These are phyloP conservation scores for Ricordea florida DNA, from an alignment of 92 coral and sea anemone genomes.

Conservation along the genomic window DNA sequence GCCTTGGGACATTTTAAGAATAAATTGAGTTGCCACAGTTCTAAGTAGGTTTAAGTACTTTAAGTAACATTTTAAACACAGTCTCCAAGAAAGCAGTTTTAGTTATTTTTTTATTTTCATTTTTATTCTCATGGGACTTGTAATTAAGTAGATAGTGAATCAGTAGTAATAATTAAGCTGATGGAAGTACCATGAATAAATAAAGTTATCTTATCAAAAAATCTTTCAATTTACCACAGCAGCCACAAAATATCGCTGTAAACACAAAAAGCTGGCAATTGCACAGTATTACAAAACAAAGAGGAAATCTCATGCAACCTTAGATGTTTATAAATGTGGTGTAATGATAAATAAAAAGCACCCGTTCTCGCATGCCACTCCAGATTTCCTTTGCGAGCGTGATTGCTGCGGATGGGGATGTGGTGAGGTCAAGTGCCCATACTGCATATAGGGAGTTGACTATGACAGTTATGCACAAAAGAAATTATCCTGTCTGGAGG, in stretches of 20 bases:
- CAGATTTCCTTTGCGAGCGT: conserved; percentile 61
- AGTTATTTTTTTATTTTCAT: too few species aligned
- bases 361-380: conserved; percentile 72
- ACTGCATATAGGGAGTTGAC: conserved; percentile 12
- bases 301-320: conserved; percentile 22
- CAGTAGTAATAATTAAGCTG: too few species aligned
- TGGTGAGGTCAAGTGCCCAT: conserved; percentile 67
- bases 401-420: conserved; percentile 67
- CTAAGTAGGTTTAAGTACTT: too few species aligned
- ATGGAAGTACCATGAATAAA: too few species aligned
- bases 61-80: too few species aligned
- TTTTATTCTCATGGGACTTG: too few species aligned
- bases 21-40: too few species aligned
- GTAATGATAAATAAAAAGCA: conserved; percentile 29
- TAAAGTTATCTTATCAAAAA: conserved; percentile 53
- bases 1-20: too few species aligned
- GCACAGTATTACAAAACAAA: conserved; percentile 18
- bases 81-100: too few species aligned
- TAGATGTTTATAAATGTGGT: conserved; percentile 36
- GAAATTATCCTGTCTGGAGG: conserved; percentile 27
- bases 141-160: too few species aligned
- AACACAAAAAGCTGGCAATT: conserved; percentile 45
- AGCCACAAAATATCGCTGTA: conserved; percentile 62
- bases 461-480: conserved; percentile 17
- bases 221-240: conserved; percentile 36